Conservation (phyloP, 2,888 invertebrate genomes). For the Nowickia ferox region DNA sequence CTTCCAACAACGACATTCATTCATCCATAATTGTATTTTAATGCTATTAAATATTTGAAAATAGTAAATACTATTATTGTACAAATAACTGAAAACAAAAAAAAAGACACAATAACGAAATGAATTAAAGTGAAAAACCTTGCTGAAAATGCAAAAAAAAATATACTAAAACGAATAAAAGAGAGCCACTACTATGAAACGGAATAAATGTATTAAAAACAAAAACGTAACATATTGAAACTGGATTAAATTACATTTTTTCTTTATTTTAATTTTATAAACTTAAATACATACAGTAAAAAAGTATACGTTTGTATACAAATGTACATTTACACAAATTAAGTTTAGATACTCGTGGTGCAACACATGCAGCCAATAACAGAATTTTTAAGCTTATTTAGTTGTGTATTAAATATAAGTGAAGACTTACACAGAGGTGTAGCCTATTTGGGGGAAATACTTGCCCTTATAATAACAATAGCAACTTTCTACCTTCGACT, state of each 20-base stretch:
- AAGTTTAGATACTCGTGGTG: neutral
- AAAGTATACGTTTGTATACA: slow-evolving; percentile 1
- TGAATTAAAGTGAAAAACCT: slow-evolving; percentile 46
- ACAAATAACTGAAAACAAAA: slow-evolving; percentile 51
- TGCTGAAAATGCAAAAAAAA: slow-evolving; percentile 56
- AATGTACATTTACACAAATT: neutral
- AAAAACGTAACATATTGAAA: slow-evolving; percentile 62
- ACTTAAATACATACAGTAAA: slow-evolving; percentile 56
- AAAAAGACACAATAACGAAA: slow-evolving; percentile 29
- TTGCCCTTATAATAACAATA: too few relatives aligned
- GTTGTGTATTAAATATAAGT: slow-evolving; percentile 62
- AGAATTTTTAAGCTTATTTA: slow-evolving; percentile 7
- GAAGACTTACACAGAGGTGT: slow-evolving; percentile 38
- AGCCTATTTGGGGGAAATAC: neutral
- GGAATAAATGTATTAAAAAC: slow-evolving; percentile 61
- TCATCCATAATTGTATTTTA: slow-evolving; percentile 71
- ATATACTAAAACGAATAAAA: slow-evolving; percentile 25
- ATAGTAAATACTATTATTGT: slow-evolving; percentile 59
- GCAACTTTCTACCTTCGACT: too few relatives aligned
- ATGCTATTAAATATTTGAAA: slow-evolving; percentile 69
- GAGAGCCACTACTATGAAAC: slow-evolving; percentile 28
- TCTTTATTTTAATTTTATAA: slow-evolving; percentile 70
- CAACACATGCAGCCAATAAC: neutral
- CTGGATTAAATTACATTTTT: slow-evolving; percentile 70
- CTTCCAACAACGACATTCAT: slow-evolving; percentile 64